Evolutionary conservation across 2,797 vertebrate species (phyloP), one percentile per base, ranked within the genome.

Genomic region (Molossus alvarezi): DNA sequence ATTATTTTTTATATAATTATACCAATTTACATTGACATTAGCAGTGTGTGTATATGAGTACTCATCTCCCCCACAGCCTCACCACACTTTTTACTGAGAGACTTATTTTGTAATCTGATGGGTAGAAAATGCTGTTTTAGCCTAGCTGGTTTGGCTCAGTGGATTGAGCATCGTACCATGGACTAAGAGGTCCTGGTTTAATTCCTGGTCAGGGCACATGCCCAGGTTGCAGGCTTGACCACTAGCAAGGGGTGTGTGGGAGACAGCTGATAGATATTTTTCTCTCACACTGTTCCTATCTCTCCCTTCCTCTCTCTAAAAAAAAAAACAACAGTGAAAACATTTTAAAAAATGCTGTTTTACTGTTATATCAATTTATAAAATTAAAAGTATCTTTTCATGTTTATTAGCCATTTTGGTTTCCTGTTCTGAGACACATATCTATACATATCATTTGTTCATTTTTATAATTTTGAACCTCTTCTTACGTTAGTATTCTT

Each of bases 321-420:
- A 45, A 45, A 45, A 45, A 45, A 5, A 45, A 45, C 1, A 45
- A 5, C 41, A 45, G 4, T 45, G 41, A 45, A 45, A 45, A 45
- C 41, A 45, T 45, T 5, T 45, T 45, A 3, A 45, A 45, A 45
- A 91, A 83, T 79, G 14, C 6, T 58, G 55, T 37, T 86, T 55
- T 84, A 88, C 7, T 62, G 2, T 60, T 81, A 9, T 23, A 45
- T 60, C 29, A 75, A 60, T 65, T 85, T 55, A 23, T 93, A 90
- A 83, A 25, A 18, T 6, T 94, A 41, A 90, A 89, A 86, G 58
- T 57, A 80, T 27, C 29, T 80, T 92, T 90, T 82, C 53, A 82
- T 65, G 58, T 57, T 95, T 82, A 82, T 83, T 25, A 69, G 51
- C 20, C 57, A 69, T 64, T 57, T 71, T 79, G 55, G n/a, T 79